phyloP scores from a whole-genome alignment of 1,140 invertebrate genomes.

The Phortica variegata region DNA sequence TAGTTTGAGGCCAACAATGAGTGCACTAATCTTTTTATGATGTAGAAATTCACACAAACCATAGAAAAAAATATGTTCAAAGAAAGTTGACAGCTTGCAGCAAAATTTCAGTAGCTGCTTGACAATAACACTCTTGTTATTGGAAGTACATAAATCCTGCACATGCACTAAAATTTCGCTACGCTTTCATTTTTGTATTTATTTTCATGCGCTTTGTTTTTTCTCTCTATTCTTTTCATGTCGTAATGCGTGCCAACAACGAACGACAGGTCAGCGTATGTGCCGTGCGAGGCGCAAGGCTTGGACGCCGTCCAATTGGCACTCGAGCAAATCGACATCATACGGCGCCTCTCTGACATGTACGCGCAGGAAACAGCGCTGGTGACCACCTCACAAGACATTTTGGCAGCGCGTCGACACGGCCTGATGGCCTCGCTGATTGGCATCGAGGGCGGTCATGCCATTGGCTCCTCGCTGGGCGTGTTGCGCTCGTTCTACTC shows the following conservation, averaged over 20 bases:
- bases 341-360: slow-evolving; percentile 79
- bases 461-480: slow-evolving; percentile 79
- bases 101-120: not conserved
- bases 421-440: slow-evolving; percentile 80
- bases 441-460: slow-evolving; percentile 84
- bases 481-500: slow-evolving; percentile 82
- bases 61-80: too few species aligned
- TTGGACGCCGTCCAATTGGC: slow-evolving; percentile 83
- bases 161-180: too few species aligned
- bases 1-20: too few species aligned
- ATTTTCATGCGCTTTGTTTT: slow-evolving; percentile 7
- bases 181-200: too few species aligned
- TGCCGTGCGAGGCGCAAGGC: slow-evolving; percentile 77
- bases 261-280: slow-evolving; percentile 81
- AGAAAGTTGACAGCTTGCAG: not conserved
- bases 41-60: too few species aligned
- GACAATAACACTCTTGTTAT: too few species aligned
- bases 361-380: slow-evolving; percentile 70
- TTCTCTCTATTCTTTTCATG: slow-evolving; percentile 23
- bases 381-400: slow-evolving; percentile 70
- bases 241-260: slow-evolving; percentile 47
- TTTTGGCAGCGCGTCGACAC: slow-evolving; percentile 73
- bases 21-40: too few species aligned
- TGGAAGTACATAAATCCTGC: too few species aligned
- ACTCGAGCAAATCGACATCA: slow-evolving; percentile 86